Evolutionary conservation across 2,113 vertebrate genomes (phyloP).

Genomic region (Nibea coibor): DNA sequence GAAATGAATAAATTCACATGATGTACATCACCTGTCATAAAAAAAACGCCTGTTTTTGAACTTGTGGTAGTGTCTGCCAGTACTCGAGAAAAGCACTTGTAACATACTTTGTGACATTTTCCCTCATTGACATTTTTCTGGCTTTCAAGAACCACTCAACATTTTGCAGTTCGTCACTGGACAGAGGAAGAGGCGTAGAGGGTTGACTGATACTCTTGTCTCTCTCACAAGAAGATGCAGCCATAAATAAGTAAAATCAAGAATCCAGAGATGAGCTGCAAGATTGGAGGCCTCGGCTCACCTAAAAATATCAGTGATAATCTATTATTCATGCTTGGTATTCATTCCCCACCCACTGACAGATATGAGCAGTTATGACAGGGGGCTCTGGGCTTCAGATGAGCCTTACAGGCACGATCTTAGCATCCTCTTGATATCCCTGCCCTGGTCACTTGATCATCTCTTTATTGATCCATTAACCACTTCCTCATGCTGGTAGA

Average conservation of each 20-base stretch:
- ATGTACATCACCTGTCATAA: slow-evolving; percentile 25
- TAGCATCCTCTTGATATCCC: slow-evolving; percentile 68
- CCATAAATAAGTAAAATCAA: slow-evolving; percentile 82
- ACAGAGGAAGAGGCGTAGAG: slow-evolving; percentile 48
- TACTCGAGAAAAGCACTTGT: slow-evolving; percentile 54
- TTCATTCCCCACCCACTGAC: slow-evolving; percentile 83
- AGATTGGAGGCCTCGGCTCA: slow-evolving; percentile 85
- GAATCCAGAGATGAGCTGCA: slow-evolving; percentile 81
- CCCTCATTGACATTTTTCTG: slow-evolving; percentile 78
- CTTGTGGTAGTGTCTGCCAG: slow-evolving; percentile 16
- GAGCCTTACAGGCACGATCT: slow-evolving; percentile 64
- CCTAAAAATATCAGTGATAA: slow-evolving; percentile 88
- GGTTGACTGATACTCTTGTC: slow-evolving; percentile 70
- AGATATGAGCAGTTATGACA: slow-evolving; percentile 87
- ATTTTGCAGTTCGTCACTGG: slow-evolving; percentile 61
- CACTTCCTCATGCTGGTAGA: slow-evolving; percentile 85
- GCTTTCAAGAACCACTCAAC: slow-evolving; percentile 76
- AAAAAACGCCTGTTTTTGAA: slow-evolving; percentile 18
- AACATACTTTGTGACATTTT: slow-evolving; percentile 74
- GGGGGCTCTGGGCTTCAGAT: slow-evolving; percentile 80
- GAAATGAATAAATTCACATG: slow-evolving; percentile 21
- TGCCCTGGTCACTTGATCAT: slow-evolving; percentile 85
- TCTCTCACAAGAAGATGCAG: slow-evolving; percentile 67
- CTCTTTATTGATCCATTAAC: slow-evolving; percentile 88
- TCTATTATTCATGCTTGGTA: slow-evolving; percentile 91